Evolutionary conservation across 2,888 invertebrate species (phyloP), one percentile per base, ranked within the genome.

Genomic region (Meliscaeva auricollis): DNA sequence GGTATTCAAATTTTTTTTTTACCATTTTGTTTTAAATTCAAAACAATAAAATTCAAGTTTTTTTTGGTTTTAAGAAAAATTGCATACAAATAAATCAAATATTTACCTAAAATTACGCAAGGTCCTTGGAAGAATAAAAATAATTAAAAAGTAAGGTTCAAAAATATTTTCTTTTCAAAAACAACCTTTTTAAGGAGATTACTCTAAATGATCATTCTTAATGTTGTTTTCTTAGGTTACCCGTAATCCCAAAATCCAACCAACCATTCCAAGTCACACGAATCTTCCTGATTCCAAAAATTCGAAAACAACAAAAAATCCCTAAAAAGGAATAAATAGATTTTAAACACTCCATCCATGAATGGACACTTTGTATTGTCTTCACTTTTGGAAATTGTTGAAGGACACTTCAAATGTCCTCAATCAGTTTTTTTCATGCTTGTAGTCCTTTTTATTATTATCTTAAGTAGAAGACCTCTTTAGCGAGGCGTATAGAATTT

Each of bases 351-450:
- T 60, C 32, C 54, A 62, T 77, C 26, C 26, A 26, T 38, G 54
- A 83, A 78, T 83, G 78, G 74, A 46, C 15, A 78, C 83, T 78
- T 74, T 52, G 78, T 74, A 38, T 3, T 78, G 73, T 74, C 38
- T 70, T 66, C 56, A 48, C 46, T 54, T 15, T 48, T 30, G 26
- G 17, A 52, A 15, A 46, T 68, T 44, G 32, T 41, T 72, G 75
- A 84, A 84, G 79, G 75, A 79, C 80, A 68, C 84, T 84, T 60
- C 46, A 75, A 64, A 75, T 79, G 79, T 84, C 75, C 84, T 84
- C 84, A 80, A 76, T 79, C 84, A 72, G 46, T 73, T 22, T 66
- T 54, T 17, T 60, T 54, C 17, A 2, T 26, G 2, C 50, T 13
- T 17, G 9, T 5, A 20, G 44, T 32, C 17, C 30, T 62, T 17